Base-by-base conservation (phyloP, 2,888 invertebrate genomes). In the Lycaena phlaeas region DNA sequence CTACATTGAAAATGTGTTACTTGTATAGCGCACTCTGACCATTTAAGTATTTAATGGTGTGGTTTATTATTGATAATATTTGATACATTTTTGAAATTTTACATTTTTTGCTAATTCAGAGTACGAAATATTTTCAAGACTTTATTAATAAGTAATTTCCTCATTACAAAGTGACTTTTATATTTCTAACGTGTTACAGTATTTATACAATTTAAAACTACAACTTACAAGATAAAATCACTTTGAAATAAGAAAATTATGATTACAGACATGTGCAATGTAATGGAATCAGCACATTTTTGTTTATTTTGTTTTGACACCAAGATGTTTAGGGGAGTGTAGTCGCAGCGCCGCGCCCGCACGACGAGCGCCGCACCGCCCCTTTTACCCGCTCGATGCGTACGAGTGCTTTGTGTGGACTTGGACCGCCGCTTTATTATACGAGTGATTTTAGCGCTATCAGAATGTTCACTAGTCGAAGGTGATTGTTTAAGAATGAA, bases 251-350 rank as follows among this genome's bases (percentile, higher is more conserved):
- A 34, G 34, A 34, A 22, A 34, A 34, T 22, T 17, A 34, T 7
- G 10, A 18, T 34, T 34, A 11, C 22, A 34, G 34, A 22, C 10
- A 18, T 7, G 17, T 7, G 17, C 11, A 10, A 31, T 31, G 12
- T 34, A 34, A 17, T 34, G 34, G 22, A 22, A 34, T 22, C 12
- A 22, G 34, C 34, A 34, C 34, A 18, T 39, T n/a, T n/a, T n/a
- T n/a, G n/a, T n/a, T n/a, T 39, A 30, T 40, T 31, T 40, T 40
- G 25, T 40, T 40, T 38, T 40, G 30, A 40, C 39, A 31, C 25
- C 39, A 40, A 40, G 39, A 40, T 40, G 26, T 40, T 30, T 40
- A 40, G 39, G 31, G 30, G 31, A 26, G 39, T 29, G 31, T 11
- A 11, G 15, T 9, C 31, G 31, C 34, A 4, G 15, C 17, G 15